Conservation (phyloP, 2,113 vertebrate species). For the Thamnophis sirtalis region DNA sequence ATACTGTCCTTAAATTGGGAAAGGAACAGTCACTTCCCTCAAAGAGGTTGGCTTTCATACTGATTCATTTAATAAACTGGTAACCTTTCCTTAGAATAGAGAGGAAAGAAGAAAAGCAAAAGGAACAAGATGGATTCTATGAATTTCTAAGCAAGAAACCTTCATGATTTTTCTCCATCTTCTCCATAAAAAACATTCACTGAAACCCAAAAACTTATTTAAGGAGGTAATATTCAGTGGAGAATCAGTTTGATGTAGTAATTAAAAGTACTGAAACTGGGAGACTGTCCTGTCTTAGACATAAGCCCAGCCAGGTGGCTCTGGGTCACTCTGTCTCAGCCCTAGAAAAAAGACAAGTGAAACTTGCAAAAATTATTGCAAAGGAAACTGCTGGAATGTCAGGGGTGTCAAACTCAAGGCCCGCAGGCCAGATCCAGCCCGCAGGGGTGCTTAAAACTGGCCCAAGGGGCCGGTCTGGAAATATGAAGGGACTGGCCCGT, state of each 20-base stretch:
- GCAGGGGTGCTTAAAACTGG: no score
- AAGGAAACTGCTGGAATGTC: not conserved
- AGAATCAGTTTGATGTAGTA: not conserved
- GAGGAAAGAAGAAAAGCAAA: not conserved
- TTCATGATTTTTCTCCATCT: not conserved
- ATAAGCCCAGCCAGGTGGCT: not conserved
- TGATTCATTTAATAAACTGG: not conserved
- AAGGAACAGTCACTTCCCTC: not conserved
- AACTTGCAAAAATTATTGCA: not conserved
- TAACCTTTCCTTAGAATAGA: not conserved
- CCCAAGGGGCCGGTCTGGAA: no score
- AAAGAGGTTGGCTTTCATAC: not conserved
- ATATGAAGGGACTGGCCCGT: no score
- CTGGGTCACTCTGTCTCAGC: not conserved
- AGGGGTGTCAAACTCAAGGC: no score
- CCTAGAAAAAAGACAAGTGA: not conserved
- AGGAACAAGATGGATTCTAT: not conserved
- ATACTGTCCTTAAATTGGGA: not conserved
- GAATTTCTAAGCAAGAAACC: not conserved
- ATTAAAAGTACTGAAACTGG: not conserved
- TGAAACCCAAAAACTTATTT: not conserved
- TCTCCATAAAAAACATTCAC: not conserved
- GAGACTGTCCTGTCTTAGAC: not conserved
- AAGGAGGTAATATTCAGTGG: not conserved
- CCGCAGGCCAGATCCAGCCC: no score